Evolutionary conservation across 2,797 vertebrate genomes (phyloP), one percentile per base, ranked within the genome.

Genomic region (Dryobates pubescens): DNA sequence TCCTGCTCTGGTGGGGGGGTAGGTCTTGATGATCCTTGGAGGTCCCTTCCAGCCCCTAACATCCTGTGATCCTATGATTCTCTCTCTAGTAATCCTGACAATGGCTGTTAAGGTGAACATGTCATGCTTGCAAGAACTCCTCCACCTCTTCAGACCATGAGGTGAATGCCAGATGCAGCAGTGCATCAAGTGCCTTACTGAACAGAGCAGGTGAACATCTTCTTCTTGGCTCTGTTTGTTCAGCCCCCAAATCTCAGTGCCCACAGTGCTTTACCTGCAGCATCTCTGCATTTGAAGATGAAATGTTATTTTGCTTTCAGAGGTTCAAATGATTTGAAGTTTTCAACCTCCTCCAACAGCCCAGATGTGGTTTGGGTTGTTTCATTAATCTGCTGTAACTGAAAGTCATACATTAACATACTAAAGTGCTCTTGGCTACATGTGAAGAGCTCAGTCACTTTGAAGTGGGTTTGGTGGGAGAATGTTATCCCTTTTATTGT

Each of bases 381-480:
- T 82, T 49, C 11, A n/a, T 49, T 88, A 58, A 78, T 76, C 3
- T 63, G 67, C 58, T 77, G 4, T 64, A 94, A 67, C 49, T 93
- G 17, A 58, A 93, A 82, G n/a, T 57, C 24, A 24, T 68, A 26
- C 19, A 10, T 32, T 34, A 73, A 19, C 30, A n/a, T 77, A 77
- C 58, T 80, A 74, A 47, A 87, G 71, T 47, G 65, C 49, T 70
- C 23, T 91, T 88, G 72, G 57, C 43, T 95, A 9, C 32, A 20
- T 76, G 49, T 69, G 77, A 87, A 93, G 53, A 89, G 74, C 59
- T 76, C 61, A 57, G 68, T 45, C 57, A 32, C 73, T 97, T 97
- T 91, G 93, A 96, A 95, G 81, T 91, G 82, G 74, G 41, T 93
- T 96, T 96, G 73, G 75, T 75, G 78, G 88, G 62, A 84, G 54